Evolutionary conservation across 2,888 invertebrate genomes (phyloP).

Genomic region (Xanthorhoe spadicearia): DNA sequence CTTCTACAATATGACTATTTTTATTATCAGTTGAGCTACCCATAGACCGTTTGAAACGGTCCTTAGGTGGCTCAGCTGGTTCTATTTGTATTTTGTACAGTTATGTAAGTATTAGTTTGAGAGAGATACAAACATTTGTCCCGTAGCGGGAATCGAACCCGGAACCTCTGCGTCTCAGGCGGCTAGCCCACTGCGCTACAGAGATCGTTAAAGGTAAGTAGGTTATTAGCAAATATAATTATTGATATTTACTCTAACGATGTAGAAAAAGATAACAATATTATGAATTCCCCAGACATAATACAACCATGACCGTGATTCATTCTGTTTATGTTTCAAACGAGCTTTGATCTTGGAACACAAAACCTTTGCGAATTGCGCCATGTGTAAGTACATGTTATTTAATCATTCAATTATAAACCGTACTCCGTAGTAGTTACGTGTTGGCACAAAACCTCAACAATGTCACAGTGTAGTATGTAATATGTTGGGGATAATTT

Average conservation of each 20-base stretch:
- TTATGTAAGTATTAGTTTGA: too few species aligned
- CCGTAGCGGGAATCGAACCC: too few species aligned
- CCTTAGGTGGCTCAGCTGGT: too few species aligned
- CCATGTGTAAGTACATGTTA: not conserved
- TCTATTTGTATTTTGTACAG: too few species aligned
- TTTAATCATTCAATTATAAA: constrained; percentile 40
- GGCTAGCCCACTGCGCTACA: too few species aligned
- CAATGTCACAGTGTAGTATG: constrained; percentile 20
- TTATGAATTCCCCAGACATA: not conserved
- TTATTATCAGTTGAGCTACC: too few species aligned
- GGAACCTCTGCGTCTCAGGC: too few species aligned
- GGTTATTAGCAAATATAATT: too few species aligned
- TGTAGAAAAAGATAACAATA: not conserved
- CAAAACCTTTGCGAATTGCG: constrained; percentile 57
- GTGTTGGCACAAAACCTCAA: constrained; percentile 63
- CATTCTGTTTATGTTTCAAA: constrained; percentile 35
- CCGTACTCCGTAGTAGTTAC: constrained; percentile 47
- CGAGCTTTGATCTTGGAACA: constrained; percentile 53
- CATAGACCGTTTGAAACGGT: too few species aligned
- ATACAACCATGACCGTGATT: constrained; percentile 43
- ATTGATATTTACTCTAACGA: not conserved
- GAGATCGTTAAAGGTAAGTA: too few species aligned
- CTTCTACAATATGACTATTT: too few species aligned
- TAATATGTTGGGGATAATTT: not conserved
- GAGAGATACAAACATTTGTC: too few species aligned